Conservation (phyloP, 1,140 invertebrate genomes). For the Camponotus floridanus region DNA sequence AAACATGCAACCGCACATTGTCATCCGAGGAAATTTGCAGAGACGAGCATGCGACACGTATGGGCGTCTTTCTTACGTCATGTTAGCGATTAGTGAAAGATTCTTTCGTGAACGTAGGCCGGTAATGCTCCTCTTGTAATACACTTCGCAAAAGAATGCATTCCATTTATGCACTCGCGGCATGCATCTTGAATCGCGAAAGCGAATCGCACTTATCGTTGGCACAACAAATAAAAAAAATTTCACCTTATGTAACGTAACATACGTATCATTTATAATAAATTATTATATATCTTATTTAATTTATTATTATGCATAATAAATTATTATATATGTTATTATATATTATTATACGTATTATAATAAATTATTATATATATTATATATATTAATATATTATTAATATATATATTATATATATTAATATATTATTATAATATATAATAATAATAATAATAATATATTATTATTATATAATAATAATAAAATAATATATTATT, state of each 20-base stretch:
- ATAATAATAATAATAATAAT: too few relatives aligned
- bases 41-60: constrained; percentile 43
- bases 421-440: not conserved
- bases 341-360: not conserved
- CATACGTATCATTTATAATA: too few relatives aligned
- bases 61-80: constrained; percentile 68
- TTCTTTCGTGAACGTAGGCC: constrained; percentile 57
- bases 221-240: too few relatives aligned
- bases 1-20: constrained; percentile 45
- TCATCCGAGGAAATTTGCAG: constrained; percentile 32
- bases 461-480: not conserved
- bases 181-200: constrained; percentile 22
- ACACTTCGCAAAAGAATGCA: constrained; percentile 60
- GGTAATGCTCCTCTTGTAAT: constrained; percentile 37
- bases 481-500: not conserved
- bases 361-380: too few relatives aligned
- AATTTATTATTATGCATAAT: too few relatives aligned
- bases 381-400: too few relatives aligned
- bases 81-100: constrained; percentile 55
- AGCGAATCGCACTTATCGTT: not conserved
- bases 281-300: too few relatives aligned
- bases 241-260: too few relatives aligned
- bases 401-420: not conserved
- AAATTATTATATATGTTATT: not conserved
- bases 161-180: constrained; percentile 62